These are phyloP conservation scores for Ciconia maguari DNA, from an alignment of 2,113 vertebrate genomes.

Conservation along the genomic window DNA sequence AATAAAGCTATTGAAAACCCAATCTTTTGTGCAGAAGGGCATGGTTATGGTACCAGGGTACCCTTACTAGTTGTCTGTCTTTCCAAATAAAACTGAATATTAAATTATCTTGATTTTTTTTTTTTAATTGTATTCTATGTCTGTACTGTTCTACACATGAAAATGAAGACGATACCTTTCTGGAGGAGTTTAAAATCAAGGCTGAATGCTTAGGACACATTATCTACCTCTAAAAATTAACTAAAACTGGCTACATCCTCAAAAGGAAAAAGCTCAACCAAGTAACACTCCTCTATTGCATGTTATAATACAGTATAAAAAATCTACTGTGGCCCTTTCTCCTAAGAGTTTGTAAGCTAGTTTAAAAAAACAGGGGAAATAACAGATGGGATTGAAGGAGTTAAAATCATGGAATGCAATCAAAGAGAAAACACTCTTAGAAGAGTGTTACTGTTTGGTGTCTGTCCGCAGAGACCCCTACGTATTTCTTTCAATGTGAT, in stretches of 20 bases:
- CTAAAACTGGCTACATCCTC: background rate
- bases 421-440: background rate
- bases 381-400: background rate
- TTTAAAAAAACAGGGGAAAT: background rate
- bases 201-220: background rate
- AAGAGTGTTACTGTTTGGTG: background rate
- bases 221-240: background rate
- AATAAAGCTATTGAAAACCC: background rate
- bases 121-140: background rate
- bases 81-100: background rate
- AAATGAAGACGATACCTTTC: background rate
- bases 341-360: background rate
- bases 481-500: background rate
- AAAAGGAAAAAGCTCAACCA: background rate
- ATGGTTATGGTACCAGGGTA: background rate
- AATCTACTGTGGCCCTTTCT: background rate
- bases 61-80: background rate
- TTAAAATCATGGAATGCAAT: background rate
- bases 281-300: background rate
- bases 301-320: background rate
- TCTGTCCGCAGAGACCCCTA: rapidly evolving
- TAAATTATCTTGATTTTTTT: background rate
- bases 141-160: background rate
- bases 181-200: background rate
- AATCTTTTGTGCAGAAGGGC: background rate